Evolutionary conservation across 2,113 vertebrate species (phyloP), one percentile per base, ranked within the genome.

Genomic region (Brachyistius frenatus): DNA sequence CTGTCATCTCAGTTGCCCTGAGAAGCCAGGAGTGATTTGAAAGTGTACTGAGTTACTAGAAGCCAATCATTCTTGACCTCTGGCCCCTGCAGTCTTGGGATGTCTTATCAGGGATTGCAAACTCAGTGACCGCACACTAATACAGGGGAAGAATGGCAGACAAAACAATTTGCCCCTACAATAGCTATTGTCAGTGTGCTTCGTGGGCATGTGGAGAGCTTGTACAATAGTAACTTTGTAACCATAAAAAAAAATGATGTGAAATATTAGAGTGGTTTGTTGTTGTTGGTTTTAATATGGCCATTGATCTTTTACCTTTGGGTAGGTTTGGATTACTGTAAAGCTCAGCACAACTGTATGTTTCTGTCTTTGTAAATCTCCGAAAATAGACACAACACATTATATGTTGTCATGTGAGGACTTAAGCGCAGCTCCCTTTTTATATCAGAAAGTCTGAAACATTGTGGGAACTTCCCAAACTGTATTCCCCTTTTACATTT

Each of bases 51-150:
- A 73, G 67, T 79, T 70, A 89, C 77, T 71, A 16, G 13, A 82
- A 72, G 80, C 70, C 81, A 78, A 50, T 61, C 54, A 76, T 72
- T 81, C 81, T 76, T 81, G 73, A 81, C 80, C 64, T 73, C 44
- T 57, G 72, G 30, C 65, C 81, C 30, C 56, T 73, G 67, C 62
- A 69, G 50, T 79, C 64, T 58, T 49, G n/a, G 54, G 53, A 54
- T 75, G 62, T 67, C 57, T 79, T 37, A 39, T 66, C 53, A 57
- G 15, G 30, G 54, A 62, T 54, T 66, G 66, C 69, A 79, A 85
- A 84, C 76, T 39, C 66, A 41, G 1, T 78, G 79, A 86, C 56
- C 73, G 31, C 64, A n/a, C 68, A 67, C 47, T 53, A 44, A 67
- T 41, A 49, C 23, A 5, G 46, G 16, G 7, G 10, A n/a, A 30